Conservation (phyloP, 2,797 vertebrate genomes). For the Enteromius viviparus region DNA sequence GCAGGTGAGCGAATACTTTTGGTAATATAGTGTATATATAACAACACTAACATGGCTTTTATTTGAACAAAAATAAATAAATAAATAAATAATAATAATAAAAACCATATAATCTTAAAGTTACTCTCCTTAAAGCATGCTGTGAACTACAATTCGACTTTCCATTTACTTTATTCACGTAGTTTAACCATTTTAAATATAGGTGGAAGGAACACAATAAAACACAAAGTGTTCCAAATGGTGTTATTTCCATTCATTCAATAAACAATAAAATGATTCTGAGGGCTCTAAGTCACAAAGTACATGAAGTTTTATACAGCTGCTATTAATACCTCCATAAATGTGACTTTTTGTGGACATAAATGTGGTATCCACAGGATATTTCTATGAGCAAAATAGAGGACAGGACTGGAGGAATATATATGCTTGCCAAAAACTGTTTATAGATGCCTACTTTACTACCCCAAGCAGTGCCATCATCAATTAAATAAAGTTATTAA, state of each 20-base stretch:
- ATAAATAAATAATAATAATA: no score
- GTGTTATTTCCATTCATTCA: no score
- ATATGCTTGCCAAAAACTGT: background rate
- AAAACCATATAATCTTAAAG: background rate
- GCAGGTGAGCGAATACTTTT: no score
- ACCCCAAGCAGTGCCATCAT: background rate
- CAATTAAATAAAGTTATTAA: background rate
- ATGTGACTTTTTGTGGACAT: background rate
- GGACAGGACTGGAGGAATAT: no score
- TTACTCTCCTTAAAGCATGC: background rate
- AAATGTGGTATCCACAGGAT: no score
- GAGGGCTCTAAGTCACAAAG: no score
- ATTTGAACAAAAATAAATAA: no score
- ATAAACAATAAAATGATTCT: no score
- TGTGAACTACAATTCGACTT: background rate
- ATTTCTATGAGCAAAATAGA: no score
- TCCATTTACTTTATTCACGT: background rate
- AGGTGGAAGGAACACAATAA: background rate
- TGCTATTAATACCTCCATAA: background rate
- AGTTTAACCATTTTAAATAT: background rate
- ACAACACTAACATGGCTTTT: no score
- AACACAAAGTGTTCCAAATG: background rate
- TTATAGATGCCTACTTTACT: background rate
- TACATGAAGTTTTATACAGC: no score
- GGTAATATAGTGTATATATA: no score